Conservation (phyloP, 2,797 vertebrate species). For the Brachyrhaphis roseni region DNA sequence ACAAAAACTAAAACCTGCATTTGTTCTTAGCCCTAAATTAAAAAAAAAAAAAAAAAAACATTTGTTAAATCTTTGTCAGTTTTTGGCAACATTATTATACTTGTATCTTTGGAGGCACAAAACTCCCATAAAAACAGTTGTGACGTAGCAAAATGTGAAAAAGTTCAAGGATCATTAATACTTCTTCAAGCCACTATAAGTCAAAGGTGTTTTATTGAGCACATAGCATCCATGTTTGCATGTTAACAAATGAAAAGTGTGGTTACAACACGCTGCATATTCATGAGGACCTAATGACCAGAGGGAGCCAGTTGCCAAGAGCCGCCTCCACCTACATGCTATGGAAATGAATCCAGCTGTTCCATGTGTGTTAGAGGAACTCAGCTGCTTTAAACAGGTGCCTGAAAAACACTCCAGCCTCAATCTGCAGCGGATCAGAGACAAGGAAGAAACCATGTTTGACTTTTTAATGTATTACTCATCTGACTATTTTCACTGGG, state of each 20-base stretch:
- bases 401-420: constrained; percentile 21
- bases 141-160: background rate
- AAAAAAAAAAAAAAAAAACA: background rate
- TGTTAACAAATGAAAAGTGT: constrained; percentile 16
- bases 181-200: background rate
- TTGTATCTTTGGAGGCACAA: background rate
- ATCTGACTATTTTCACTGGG: background rate
- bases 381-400: constrained; percentile 51
- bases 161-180: background rate
- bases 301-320: constrained; percentile 54
- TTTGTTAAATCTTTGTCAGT: background rate
- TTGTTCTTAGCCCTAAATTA: background rate
- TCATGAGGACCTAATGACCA: constrained; percentile 69
- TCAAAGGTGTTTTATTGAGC: background rate
- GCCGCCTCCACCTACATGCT: constrained; percentile 61
- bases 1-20: background rate
- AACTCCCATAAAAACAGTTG: background rate
- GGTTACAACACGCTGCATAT: constrained; percentile 49
- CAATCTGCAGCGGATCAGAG: constrained; percentile 11
- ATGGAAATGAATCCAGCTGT: constrained; percentile 57
- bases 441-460: background rate
- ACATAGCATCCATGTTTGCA: background rate
- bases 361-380: constrained; percentile 50
- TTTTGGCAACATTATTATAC: background rate
- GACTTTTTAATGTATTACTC: background rate